Conservation (phyloP, 2,113 vertebrate species). For the Oncorhynchus gorbuscha region DNA sequence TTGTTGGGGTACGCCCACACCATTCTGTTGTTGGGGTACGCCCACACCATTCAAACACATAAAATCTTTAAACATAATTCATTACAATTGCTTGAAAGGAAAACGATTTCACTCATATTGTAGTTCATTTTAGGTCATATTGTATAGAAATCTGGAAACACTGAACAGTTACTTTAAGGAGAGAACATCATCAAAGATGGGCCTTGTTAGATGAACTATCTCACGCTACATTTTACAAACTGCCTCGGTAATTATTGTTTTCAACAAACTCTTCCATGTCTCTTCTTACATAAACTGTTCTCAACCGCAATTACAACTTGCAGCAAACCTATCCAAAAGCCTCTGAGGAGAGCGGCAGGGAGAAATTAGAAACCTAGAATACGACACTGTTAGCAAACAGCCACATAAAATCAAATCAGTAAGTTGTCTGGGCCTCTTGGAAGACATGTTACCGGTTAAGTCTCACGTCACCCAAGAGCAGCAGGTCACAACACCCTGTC, state of each 20-base stretch:
- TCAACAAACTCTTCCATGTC: slow-evolving; percentile 15
- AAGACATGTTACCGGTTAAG: neutral
- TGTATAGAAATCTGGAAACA: no score
- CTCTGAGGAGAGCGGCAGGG: slow-evolving; percentile 25
- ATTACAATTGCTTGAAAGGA: no score
- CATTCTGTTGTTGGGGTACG: no score
- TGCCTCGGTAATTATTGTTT: neutral
- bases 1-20: no score
- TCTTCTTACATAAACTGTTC: slow-evolving; percentile 12
- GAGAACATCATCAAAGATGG: neutral
- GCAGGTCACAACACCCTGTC: neutral
- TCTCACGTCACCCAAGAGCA: neutral
- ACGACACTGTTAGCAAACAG: slow-evolving; percentile 36
- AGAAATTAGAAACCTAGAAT: slow-evolving; percentile 45
- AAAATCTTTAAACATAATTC: no score
- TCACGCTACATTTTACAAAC: neutral
- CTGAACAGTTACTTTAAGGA: neutral
- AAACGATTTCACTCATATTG: no score
- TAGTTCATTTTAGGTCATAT: no score
- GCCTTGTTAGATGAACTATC: neutral
- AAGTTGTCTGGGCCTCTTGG: neutral
- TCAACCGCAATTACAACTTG: slow-evolving; percentile 34
- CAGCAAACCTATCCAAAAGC: slow-evolving; percentile 30
- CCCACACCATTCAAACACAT: no score
- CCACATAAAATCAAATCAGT: slow-evolving; percentile 37